phyloP scores from a whole-genome alignment of 2,888 invertebrate genomes.

The Diaprepes abbreviatus region DNA sequence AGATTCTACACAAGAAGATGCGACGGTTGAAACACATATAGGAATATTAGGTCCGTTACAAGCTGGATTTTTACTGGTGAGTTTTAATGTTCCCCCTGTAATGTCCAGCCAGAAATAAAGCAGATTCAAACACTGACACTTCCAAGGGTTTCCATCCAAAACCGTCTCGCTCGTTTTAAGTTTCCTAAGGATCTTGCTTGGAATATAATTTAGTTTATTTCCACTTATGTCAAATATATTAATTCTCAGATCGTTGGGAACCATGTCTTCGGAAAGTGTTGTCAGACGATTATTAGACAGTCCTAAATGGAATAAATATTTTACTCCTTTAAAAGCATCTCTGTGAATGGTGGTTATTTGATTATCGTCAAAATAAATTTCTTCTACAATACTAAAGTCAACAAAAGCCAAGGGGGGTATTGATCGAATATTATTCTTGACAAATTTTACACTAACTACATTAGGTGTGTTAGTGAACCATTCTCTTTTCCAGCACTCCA shows the following conservation, averaged over 20 bases:
- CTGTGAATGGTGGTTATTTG: constrained; percentile 52
- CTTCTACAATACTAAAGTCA: constrained; percentile 48
- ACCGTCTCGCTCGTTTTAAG: constrained; percentile 47
- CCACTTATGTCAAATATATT: constrained; percentile 50
- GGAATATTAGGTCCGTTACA: constrained; percentile 49
- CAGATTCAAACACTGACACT: constrained; percentile 54
- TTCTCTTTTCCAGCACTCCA: constrained; percentile 53
- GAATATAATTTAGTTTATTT: constrained; percentile 55
- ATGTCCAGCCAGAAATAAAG: constrained; percentile 52
- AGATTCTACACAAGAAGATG: constrained; percentile 47
- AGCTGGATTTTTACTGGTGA: constrained; percentile 33
- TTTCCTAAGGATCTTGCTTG: constrained; percentile 51
- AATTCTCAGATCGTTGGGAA: constrained; percentile 51
- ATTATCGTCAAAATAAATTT: constrained; percentile 54
- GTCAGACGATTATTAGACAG: constrained; percentile 54
- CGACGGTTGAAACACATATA: constrained; percentile 43
- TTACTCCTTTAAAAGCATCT: constrained; percentile 54
- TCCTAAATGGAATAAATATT: constrained; percentile 52
- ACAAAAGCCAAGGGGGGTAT: constrained; percentile 53
- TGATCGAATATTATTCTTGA: constrained; percentile 50
- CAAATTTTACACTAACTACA: constrained; percentile 53
- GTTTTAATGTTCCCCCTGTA: constrained; percentile 44
- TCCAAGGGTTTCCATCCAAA: constrained; percentile 58
- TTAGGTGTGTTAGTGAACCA: constrained; percentile 54
- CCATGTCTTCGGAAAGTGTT: constrained; percentile 48